phyloP scores from a whole-genome alignment of 2,113 vertebrate genomes.

The Corvus hawaiiensis region DNA sequence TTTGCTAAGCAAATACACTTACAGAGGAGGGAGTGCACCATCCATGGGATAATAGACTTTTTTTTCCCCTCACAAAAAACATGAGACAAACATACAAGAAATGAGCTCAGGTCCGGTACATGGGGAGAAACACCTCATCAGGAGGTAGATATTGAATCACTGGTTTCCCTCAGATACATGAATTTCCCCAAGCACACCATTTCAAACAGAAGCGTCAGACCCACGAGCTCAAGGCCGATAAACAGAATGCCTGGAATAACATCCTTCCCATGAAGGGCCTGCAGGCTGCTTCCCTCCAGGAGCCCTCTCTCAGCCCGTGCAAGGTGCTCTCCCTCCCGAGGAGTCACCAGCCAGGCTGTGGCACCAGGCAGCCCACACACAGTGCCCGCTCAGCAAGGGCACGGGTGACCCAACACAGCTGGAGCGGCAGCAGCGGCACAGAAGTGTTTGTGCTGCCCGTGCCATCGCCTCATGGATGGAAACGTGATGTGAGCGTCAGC shows the following conservation, averaged over 20 bases:
- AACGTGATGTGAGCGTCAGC: fast-evolving
- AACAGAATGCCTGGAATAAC: fast-evolving
- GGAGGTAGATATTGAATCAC: fast-evolving
- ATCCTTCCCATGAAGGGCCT: fast-evolving
- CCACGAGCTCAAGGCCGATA: fast-evolving
- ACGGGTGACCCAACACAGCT: not conserved
- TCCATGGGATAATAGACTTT: not conserved
- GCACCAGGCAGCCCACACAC: not conserved
- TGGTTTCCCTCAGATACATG: not conserved
- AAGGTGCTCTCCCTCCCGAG: not conserved
- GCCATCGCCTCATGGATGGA: not conserved
- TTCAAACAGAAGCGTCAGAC: not conserved
- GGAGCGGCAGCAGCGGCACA: not conserved
- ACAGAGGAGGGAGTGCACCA: not conserved
- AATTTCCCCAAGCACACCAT: not conserved
- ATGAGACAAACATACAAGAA: not conserved
- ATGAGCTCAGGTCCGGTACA: not conserved
- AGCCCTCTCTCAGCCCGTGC: not conserved
- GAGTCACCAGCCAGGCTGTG: not conserved
- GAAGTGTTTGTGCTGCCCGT: fast-evolving
- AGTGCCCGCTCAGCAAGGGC: not conserved
- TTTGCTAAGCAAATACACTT: not conserved
- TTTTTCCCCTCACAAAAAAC: not conserved
- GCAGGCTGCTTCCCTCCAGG: not conserved
- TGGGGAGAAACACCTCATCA: not conserved